These are phyloP conservation scores for Procambarus clarkii DNA, from an alignment of 1,140 invertebrate species.

Conservation along the genomic window DNA sequence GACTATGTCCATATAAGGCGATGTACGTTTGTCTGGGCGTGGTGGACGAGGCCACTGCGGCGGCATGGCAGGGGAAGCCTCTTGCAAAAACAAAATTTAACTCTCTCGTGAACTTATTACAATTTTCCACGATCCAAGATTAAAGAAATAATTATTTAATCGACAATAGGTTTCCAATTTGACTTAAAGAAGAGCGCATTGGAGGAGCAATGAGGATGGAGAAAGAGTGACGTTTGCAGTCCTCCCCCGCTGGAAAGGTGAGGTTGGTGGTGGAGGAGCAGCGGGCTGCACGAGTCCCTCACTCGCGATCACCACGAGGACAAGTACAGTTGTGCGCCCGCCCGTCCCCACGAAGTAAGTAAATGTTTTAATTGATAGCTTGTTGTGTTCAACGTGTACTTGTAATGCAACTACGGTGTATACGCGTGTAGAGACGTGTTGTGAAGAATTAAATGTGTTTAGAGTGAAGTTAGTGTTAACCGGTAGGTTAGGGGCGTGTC, in stretches of 20 bases:
- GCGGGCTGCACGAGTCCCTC: slow-evolving; percentile 6
- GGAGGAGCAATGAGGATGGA: not conserved
- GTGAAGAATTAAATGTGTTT: not conserved
- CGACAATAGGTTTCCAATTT: not conserved
- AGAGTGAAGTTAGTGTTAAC: not conserved
- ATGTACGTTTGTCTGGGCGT: slow-evolving; percentile 50
- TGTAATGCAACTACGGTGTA: too few species aligned
- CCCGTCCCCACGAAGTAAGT: slow-evolving; percentile 13
- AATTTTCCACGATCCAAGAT: not conserved
- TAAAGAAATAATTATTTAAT: not conserved
- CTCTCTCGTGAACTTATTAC: not conserved
- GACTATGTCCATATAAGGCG: slow-evolving; percentile 50
- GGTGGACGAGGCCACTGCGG: slow-evolving; percentile 50
- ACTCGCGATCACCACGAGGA: slow-evolving; percentile 28
- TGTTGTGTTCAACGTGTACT: too few species aligned
- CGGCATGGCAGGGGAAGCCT: slow-evolving; percentile 10
- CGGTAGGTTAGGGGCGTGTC: slow-evolving; percentile 10
- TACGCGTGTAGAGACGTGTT: too few species aligned
- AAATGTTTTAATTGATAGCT: not conserved
- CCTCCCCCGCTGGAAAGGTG: slow-evolving; percentile 23
- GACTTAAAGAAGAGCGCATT: not conserved
- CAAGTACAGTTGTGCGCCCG: slow-evolving; percentile 13
- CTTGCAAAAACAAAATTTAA: not conserved
- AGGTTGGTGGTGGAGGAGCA: slow-evolving; percentile 30
- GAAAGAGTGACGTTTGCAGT: not conserved